phyloP scores from a whole-genome alignment of 2,888 invertebrate genomes.

The Epistrophella euchroma region DNA sequence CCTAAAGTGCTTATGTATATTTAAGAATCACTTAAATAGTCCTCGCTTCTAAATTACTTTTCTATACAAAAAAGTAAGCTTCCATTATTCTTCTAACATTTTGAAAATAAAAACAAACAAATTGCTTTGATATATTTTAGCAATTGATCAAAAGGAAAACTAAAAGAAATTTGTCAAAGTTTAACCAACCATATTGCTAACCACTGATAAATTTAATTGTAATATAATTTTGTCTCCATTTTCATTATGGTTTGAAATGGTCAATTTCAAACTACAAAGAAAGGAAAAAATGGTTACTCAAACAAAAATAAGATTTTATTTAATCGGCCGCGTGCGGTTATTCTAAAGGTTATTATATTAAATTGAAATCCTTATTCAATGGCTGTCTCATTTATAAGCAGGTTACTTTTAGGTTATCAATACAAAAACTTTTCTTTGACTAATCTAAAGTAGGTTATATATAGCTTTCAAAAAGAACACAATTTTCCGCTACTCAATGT shows the following conservation, averaged over 20 bases:
- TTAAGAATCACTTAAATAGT: too few relatives aligned
- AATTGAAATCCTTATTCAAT: conserved; percentile 5
- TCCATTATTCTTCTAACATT: background rate
- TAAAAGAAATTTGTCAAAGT: background rate
- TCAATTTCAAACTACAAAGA: background rate
- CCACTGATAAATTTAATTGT: background rate
- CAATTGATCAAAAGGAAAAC: background rate
- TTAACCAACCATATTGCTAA: background rate
- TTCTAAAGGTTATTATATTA: background rate
- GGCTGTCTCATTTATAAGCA: background rate
- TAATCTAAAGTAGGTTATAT: background rate
- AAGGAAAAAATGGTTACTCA: background rate
- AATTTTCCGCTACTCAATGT: background rate
- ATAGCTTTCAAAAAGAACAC: background rate
- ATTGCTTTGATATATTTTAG: background rate
- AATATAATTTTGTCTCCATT: background rate
- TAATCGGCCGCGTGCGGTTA: background rate
- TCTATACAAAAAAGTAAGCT: background rate
- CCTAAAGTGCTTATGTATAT: too few relatives aligned
- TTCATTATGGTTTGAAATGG: background rate
- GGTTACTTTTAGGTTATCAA: background rate
- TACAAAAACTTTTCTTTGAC: background rate
- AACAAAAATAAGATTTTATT: background rate
- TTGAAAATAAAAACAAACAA: background rate
- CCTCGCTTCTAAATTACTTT: too few relatives aligned